phyloP scores from a whole-genome alignment of 1,140 invertebrate species.

The Drosophila littoralis region DNA sequence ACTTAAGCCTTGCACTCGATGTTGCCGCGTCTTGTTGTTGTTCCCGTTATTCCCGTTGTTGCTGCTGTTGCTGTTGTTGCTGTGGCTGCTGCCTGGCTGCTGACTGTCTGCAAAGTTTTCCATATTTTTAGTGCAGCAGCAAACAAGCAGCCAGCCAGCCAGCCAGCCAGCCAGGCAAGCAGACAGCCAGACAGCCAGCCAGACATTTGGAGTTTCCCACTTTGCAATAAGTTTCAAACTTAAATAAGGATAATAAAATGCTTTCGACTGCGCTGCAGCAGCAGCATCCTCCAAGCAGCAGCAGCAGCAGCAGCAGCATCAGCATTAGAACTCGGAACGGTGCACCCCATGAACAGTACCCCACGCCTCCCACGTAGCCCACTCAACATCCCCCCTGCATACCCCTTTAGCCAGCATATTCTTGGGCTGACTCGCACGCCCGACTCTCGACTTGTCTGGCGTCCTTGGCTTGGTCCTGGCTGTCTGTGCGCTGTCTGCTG shows the following conservation, averaged over 20 bases:
- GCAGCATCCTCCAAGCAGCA: slow-evolving; percentile 31
- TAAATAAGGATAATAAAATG: slow-evolving; percentile 84
- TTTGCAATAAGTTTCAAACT: slow-evolving; percentile 84
- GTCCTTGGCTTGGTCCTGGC: slow-evolving; percentile 34
- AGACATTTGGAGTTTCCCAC: slow-evolving; percentile 78
- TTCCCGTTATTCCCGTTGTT: slow-evolving; percentile 7
- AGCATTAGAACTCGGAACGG: slow-evolving; percentile 18
- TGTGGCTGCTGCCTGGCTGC: slow-evolving; percentile 57
- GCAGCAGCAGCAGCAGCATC: slow-evolving; percentile 28
- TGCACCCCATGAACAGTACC: slow-evolving; percentile 3
- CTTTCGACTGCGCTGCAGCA: slow-evolving; percentile 67
- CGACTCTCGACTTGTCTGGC: slow-evolving; percentile 22
- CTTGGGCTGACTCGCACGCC: slow-evolving; percentile 11
- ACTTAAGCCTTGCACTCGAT: slow-evolving; percentile 68
- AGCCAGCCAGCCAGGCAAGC: background rate
- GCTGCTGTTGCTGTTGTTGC: slow-evolving; percentile 35
- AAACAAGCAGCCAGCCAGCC: slow-evolving; percentile 8
- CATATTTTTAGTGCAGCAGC: slow-evolving; percentile 78
- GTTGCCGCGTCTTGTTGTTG: slow-evolving; percentile 19
- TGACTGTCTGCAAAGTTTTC: slow-evolving; percentile 82
- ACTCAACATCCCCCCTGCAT: background rate
- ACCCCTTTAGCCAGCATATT: slow-evolving; percentile 9
- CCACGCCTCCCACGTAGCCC: background rate
- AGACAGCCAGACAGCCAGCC: slow-evolving; percentile 10
- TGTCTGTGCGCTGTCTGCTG: slow-evolving; percentile 74